These are phyloP conservation scores for Ectropis grisescens DNA, from an alignment of 1,140 invertebrate species.

Conservation along the genomic window DNA sequence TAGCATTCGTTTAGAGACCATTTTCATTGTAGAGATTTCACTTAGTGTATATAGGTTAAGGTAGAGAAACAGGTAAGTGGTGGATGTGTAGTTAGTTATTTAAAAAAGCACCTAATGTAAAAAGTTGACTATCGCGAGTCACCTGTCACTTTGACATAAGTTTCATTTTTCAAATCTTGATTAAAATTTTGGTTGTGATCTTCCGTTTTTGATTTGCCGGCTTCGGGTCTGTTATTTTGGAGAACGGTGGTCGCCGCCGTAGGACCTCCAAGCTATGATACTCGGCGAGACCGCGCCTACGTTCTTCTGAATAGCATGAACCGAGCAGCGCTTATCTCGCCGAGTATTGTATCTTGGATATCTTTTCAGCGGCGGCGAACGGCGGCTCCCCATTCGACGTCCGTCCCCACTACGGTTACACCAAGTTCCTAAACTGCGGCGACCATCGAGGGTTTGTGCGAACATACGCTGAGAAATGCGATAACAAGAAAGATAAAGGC, in stretches of 20 bases:
- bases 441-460: slow-evolving; percentile 8
- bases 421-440: slow-evolving; percentile 11
- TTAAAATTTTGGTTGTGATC: too few species aligned
- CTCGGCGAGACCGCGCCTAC: slow-evolving; percentile 25
- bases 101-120: too few species aligned
- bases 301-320: slow-evolving; percentile 49
- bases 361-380: slow-evolving; percentile 39
- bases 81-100: too few species aligned
- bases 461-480: slow-evolving; percentile 13
- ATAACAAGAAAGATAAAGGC: slow-evolving; percentile 38
- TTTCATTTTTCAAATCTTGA: too few species aligned
- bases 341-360: slow-evolving; percentile 52
- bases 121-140: too few species aligned
- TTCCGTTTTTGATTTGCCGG: too few species aligned
- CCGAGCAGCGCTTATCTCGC: slow-evolving; percentile 17
- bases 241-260: slow-evolving; percentile 43
- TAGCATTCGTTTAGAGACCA: too few species aligned
- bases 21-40: too few species aligned
- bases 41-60: too few species aligned
- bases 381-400: slow-evolving; percentile 4
- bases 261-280: slow-evolving; percentile 54
- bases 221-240: slow-evolving; percentile 50
- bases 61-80: too few species aligned
- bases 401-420: slow-evolving; percentile 1
- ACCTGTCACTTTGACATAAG: too few species aligned